Evolutionary conservation across 1,140 invertebrate genomes (phyloP).

Genomic region (Drosophila carrolli): DNA sequence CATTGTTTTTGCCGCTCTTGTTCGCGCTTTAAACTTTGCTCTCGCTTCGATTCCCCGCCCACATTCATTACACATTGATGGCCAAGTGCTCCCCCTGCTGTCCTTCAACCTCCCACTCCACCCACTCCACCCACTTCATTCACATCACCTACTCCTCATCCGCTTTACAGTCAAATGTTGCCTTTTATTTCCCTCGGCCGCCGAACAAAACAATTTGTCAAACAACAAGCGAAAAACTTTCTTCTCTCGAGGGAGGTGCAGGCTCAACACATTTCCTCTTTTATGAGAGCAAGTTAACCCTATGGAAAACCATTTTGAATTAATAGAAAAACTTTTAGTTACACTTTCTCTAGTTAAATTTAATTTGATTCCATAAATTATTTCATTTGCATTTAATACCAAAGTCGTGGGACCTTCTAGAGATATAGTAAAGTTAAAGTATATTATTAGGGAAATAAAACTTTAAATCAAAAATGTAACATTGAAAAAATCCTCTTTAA

Average conservation of each 20-base stretch:
- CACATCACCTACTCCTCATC: not conserved
- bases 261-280: conserved; percentile 31
- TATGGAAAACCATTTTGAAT: not conserved
- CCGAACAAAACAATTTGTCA: conserved; percentile 71
- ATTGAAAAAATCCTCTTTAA: too few species aligned
- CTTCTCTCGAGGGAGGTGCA: conserved; percentile 7
- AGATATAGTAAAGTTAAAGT: too few species aligned
- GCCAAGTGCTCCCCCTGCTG: conserved; percentile 5
- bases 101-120: not conserved
- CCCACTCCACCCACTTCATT: not conserved
- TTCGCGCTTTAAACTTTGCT: conserved; percentile 67
- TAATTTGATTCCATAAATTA: not conserved
- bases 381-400: not conserved
- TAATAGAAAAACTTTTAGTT: conserved; percentile 3
- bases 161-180: conserved; percentile 23
- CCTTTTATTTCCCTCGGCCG: conserved; percentile 42
- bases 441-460: too few species aligned
- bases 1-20: conserved; percentile 56
- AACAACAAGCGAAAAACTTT: conserved; percentile 61
- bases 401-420: too few species aligned
- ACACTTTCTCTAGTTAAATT: not conserved
- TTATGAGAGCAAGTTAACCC: conserved; percentile 16
- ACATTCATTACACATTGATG: conserved; percentile 61
- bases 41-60: conserved; percentile 23
- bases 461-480: too few species aligned